Base-by-base conservation (phyloP, 2,888 invertebrate genomes). In the Nasonovia ribisnigri region DNA sequence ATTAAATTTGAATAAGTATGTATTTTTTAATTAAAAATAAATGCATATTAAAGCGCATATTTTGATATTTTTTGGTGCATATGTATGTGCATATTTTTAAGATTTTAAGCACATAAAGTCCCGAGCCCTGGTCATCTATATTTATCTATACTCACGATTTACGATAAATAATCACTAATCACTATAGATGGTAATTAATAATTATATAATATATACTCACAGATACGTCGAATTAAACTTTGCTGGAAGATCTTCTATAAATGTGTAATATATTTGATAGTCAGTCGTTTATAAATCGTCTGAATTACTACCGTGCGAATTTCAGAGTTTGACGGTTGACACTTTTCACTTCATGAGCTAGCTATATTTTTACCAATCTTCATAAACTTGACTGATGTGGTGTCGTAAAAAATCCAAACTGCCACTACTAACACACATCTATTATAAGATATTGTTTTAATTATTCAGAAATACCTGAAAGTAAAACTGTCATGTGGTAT, bases 401-500 rank as follows among this genome's bases (percentile, higher is more conserved):
- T 46, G 57, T 46, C 46, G 43, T 91, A 91, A 91, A 86, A 54
- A 86, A 86, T 36, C 20, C 13, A 29, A 67, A 48, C n/a, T n/a
- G 16, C 36, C 48, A 86, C 26, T 60, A 60, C 89, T 77, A 46
- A 67, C n/a, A 46, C 24, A 57, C 57, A 48, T 48, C 67, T 11
- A 46, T 36, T 3, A 8, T 26, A 51, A 48, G 48, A 42, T 88
- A 86, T 87, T 92, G 87, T 92, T 92, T 92, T 4, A 51, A 48
- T 67, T 89, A 29, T 51, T 51, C 67, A 51, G 26, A 67, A 92
- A 67, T 88, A 51, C 42, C 88, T 67, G 29, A 87, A 43, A 67
- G 51, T 48, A 91, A 57, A 91, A 57, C 86, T 57, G 24, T 26
- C 77, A 24, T 26, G 48, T 26, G 48, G 43, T 67, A 67, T 67